These are phyloP conservation scores for Rhabditoides inermis DNA, from an alignment of 2,888 invertebrate genomes.

Conservation along the genomic window DNA sequence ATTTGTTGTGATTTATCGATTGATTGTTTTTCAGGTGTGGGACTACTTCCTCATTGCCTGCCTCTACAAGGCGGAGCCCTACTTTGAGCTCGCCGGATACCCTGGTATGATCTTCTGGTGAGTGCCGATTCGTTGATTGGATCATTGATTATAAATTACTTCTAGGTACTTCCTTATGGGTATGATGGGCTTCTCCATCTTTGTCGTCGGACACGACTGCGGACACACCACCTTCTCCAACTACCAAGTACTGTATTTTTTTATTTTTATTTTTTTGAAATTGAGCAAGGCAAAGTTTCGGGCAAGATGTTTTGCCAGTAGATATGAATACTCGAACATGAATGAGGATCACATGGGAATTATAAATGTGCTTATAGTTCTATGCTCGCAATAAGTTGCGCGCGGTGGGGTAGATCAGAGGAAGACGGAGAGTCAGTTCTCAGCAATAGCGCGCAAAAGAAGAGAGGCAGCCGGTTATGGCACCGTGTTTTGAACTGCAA, in stretches of 20 bases:
- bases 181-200: slow-evolving; percentile 35
- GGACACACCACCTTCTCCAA: slow-evolving; percentile 37
- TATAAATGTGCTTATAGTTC: too few species aligned
- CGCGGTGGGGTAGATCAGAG: too few species aligned
- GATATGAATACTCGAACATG: too few species aligned
- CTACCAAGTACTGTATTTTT: slow-evolving; percentile 7
- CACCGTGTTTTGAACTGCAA: too few species aligned
- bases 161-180: slow-evolving; percentile 33
- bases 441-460: too few species aligned
- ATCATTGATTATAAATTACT: not conserved
- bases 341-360: too few species aligned
- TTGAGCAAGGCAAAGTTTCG: too few species aligned
- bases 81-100: slow-evolving; percentile 22
- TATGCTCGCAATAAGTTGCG: too few species aligned
- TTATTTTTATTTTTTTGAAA: not conserved
- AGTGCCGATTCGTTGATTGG: not conserved
- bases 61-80: slow-evolving; percentile 27
- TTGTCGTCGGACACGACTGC: slow-evolving; percentile 41
- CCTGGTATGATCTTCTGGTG: slow-evolving; percentile 27
- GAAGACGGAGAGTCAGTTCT: too few species aligned
- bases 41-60: slow-evolving; percentile 24
- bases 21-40: slow-evolving; percentile 6
- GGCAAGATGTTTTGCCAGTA: too few species aligned
- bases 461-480: too few species aligned
- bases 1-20: not conserved